Evolutionary conservation across 2,113 vertebrate genomes (phyloP), one percentile per base, ranked within the genome.

Genomic region (Aegotheles bennettii): DNA sequence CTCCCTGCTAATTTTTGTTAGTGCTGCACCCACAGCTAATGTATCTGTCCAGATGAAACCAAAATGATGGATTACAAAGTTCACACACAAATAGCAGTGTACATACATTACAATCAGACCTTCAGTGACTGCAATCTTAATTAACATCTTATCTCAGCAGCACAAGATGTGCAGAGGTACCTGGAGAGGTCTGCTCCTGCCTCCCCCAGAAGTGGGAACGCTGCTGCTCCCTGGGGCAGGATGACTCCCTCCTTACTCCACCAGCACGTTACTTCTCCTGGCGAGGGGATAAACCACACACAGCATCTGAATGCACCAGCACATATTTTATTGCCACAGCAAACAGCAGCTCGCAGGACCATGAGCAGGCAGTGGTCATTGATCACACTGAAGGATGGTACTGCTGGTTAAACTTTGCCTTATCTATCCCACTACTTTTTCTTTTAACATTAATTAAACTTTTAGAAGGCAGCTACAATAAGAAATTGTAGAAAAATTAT

Each of bases 191-290:
- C 65, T 42, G 53, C 48, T 68, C 35, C 40, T 2, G 0, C 2
- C 17, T 11, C 26, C 56, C 40, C 9, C 10, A 40, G 64, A 15
- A 67, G 31, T 0, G 0, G 64, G 59, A 53, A 21, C 0, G 0
- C 13, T 2, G 19, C 29, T 20, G 1, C 6, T 56, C 16, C 2
- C 40, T 6, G 33, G 36, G 59, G 47, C 40, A 69, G 76, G n/a
- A 63, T 24, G 2, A 1, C 9, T 76, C 82, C 71, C 63, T 74
- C 4, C 1, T 16, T 4, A 0, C 14, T 18, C 18, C 43, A 14
- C 2, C 11, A 29, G 16, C 2, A 0, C 1, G 12, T 2, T 67
- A 70, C 71, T 25, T 3, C 83, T 26, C 31, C 3, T 0, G 24
- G 6, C 0, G 2, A 43, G 24, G 18, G 61, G 7, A 69, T 2